A percentile compares a stretch with the other conserved stretches of the same genome.
Conservation (phyloP, 2,113 vertebrate genomes). For the Brienomyrus longianalis region DNA sequence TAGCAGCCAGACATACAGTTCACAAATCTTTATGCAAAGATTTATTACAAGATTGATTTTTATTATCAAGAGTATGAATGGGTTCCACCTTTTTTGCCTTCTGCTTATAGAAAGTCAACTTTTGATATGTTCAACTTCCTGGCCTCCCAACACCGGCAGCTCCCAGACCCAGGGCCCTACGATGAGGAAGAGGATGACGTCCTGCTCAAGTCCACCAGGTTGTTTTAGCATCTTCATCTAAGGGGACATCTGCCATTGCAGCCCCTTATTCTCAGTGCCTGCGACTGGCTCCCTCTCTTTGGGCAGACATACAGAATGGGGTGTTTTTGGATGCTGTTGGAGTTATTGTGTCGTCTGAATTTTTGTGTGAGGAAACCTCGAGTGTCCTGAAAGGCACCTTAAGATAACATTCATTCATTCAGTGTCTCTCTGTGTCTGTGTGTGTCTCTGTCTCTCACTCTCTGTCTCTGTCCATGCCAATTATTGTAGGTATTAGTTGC, state of each 20-base stretch:
- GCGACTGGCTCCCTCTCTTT: background rate
- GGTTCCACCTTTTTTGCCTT: background rate
- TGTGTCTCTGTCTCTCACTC: too few relatives aligned
- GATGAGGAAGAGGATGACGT: slow-evolving; percentile 87
- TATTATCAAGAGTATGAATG: background rate
- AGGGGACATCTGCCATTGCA: background rate
- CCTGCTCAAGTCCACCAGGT: slow-evolving; percentile 82
- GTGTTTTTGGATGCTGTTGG: background rate
- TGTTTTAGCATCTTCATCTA: background rate
- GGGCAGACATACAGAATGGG: background rate
- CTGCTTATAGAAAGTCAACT: slow-evolving; percentile 70
- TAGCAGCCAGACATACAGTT: background rate
- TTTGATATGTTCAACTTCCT: slow-evolving; percentile 93
- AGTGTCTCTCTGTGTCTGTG: too few relatives aligned
- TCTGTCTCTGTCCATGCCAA: too few relatives aligned
- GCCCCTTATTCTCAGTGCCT: background rate
- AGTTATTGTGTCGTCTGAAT: background rate
- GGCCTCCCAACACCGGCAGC: slow-evolving; percentile 78
- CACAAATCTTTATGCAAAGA: background rate
- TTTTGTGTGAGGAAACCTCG: background rate
- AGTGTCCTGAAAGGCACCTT: background rate
- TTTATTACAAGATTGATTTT: background rate
- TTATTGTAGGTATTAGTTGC: background rate
- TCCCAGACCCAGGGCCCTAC: slow-evolving; percentile 65
- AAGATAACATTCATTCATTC: background rate